Percentiles rank a stretch among this genome's conserved stretches.
These are phyloP conservation scores for Atractosteus spatula DNA, from an alignment of 2,113 vertebrate species.

Conservation along the genomic window DNA sequence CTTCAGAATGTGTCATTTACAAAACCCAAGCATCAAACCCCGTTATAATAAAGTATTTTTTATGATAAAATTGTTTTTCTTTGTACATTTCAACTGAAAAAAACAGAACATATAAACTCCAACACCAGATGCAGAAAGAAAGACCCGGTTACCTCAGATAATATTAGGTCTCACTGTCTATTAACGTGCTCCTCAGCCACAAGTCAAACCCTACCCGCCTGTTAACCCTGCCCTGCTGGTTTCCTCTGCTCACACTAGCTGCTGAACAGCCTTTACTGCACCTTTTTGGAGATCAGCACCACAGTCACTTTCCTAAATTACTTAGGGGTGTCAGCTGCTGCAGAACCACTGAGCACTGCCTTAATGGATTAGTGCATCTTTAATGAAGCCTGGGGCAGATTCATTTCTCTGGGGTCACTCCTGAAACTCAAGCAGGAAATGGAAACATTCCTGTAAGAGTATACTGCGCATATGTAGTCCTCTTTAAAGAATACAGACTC, in stretches of 20 bases:
- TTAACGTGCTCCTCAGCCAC: no score
- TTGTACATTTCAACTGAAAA: no score
- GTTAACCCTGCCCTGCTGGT: not conserved
- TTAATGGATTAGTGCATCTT: not conserved
- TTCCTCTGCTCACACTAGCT: no score
- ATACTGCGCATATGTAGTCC: not conserved
- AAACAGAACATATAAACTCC: no score
- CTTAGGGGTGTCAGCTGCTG: not conserved
- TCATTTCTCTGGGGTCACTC: not conserved
- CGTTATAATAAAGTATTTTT: no score
- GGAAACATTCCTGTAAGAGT: not conserved
- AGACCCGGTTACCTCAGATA: no score
- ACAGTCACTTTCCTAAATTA: not conserved
- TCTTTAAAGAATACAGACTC: not conserved
- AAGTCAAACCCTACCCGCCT: no score
- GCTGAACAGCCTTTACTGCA: not conserved
- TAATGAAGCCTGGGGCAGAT: not conserved
- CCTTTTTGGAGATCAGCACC: not conserved
- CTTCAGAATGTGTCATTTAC: no score
- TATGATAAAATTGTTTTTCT: no score
- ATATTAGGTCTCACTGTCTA: no score
- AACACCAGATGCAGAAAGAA: no score
- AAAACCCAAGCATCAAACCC: no score
- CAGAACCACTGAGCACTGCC: not conserved
- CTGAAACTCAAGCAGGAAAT: constrained; percentile 3